These are phyloP conservation scores for Pelochelys cantorii DNA, from an alignment of 2,797 vertebrate species.

Conservation along the genomic window DNA sequence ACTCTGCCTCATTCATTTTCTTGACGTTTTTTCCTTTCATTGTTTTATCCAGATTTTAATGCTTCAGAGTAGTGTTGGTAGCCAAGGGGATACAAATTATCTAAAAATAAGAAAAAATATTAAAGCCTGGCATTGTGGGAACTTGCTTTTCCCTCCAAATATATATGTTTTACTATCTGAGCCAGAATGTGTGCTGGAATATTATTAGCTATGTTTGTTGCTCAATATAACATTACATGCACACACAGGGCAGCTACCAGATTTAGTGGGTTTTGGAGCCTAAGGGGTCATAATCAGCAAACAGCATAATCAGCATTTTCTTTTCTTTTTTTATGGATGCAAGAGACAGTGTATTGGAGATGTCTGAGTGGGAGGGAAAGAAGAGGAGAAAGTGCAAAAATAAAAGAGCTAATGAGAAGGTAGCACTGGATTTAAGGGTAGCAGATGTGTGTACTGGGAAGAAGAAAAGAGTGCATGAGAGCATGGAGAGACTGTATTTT, in stretches of 20 bases:
- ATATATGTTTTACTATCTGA: conserved; percentile 15
- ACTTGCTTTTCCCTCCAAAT: not conserved
- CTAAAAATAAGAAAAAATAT: not conserved
- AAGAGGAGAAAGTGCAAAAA: not conserved
- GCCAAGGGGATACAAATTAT: not conserved
- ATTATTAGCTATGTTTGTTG: not conserved
- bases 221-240: not conserved
- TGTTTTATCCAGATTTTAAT: conserved; percentile 14
- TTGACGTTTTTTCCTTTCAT: conserved; percentile 7
- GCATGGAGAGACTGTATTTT: not conserved
- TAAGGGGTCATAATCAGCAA: conserved; percentile 11
- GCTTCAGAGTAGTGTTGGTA: not conserved
- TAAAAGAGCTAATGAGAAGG: not conserved
- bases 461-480: not conserved
- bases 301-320: accelerated
- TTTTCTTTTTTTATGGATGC: not conserved
- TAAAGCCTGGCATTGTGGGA: not conserved
- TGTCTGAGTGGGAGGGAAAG: not conserved
- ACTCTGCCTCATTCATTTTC: not conserved
- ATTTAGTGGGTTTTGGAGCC: not conserved
- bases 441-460: not conserved
- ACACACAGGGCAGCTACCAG: not conserved
- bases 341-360: not conserved
- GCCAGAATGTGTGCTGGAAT: conserved; percentile 12
- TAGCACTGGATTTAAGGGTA: not conserved